Percentiles rank a stretch among this genome's conserved stretches.
phyloP scores from a whole-genome alignment of 2,113 vertebrate species.

The Porphyrio hochstetteri region DNA sequence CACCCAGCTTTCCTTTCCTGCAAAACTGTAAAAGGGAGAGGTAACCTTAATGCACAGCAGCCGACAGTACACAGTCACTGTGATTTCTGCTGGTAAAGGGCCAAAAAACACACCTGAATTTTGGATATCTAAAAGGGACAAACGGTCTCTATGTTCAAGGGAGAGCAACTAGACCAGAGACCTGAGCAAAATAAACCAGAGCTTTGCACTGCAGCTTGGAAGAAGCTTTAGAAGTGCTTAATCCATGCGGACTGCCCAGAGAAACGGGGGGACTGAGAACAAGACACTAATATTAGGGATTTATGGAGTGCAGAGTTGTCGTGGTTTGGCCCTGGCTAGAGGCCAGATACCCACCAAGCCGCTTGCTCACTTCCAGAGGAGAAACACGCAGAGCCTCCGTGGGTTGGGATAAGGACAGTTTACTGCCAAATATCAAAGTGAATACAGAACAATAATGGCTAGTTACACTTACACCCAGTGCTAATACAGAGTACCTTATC shows the following conservation, averaged over 20 bases:
- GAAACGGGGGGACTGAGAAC: background rate
- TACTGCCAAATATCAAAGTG: too few species aligned
- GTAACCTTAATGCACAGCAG: background rate
- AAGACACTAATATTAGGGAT: background rate
- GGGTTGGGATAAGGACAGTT: too few species aligned
- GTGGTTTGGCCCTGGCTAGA: too few species aligned
- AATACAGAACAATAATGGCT: too few species aligned
- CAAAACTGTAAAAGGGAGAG: background rate
- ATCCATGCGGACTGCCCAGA: background rate
- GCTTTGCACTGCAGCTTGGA: background rate
- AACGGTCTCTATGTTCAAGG: background rate
- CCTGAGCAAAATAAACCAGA: background rate
- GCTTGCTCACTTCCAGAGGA: too few species aligned
- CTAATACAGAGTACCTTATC: too few species aligned
- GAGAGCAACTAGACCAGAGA: background rate
- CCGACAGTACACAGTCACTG: fast-evolving
- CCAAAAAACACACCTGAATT: background rate
- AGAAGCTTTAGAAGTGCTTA: background rate
- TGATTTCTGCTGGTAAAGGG: background rate
- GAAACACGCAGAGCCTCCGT: too few species aligned
- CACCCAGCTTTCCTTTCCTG: background rate
- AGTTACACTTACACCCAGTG: too few species aligned
- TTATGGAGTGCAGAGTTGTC: background rate
- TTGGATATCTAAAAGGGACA: background rate
- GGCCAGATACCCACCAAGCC: too few species aligned